phyloP scores from a whole-genome alignment of 2,888 invertebrate genomes.

The Xylota segnis region DNA sequence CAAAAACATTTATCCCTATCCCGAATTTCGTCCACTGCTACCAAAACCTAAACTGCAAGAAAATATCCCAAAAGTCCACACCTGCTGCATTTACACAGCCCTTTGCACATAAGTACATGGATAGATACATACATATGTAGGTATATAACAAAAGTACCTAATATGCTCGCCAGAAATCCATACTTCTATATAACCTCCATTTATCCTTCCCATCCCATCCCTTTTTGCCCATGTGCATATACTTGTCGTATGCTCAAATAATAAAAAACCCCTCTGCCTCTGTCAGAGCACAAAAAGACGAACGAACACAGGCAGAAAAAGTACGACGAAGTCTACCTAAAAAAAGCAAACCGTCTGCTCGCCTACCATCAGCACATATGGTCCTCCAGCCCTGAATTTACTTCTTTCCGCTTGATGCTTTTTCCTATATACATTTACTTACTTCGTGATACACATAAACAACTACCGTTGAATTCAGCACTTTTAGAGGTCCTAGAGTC shows the following conservation, averaged over 20 bases:
- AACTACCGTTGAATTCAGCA: conserved; percentile 52
- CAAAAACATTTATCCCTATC: conserved; percentile 52
- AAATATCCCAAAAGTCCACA: conserved; percentile 57
- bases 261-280: conserved; percentile 4
- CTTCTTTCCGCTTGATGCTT: conserved; percentile 66
- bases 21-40: conserved; percentile 26
- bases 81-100: conserved; percentile 67
- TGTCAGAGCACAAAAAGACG: conserved; percentile 9
- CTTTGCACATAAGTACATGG: conserved; percentile 8
- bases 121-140: conserved; percentile 5
- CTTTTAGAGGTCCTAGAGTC: conserved; percentile 56
- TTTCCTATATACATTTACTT: conserved; percentile 32
- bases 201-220: conserved; percentile 57
- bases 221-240: conserved; percentile 26
- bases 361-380: conserved; percentile 63
- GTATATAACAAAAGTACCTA: conserved; percentile 6
- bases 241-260: conserved; percentile 3
- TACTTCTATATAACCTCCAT: conserved; percentile 61
- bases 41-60: conserved; percentile 29
- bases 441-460: conserved; percentile 2
- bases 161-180: conserved; percentile 59
- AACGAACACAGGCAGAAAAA: conserved; percentile 11
- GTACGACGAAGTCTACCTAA: conserved; percentile 43
- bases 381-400: conserved; percentile 63
- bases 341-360: conserved; percentile 51